Evolutionary conservation across 2,888 invertebrate species (phyloP), one percentile per base, ranked within the genome.

Genomic region (Cyclophora punctaria): DNA sequence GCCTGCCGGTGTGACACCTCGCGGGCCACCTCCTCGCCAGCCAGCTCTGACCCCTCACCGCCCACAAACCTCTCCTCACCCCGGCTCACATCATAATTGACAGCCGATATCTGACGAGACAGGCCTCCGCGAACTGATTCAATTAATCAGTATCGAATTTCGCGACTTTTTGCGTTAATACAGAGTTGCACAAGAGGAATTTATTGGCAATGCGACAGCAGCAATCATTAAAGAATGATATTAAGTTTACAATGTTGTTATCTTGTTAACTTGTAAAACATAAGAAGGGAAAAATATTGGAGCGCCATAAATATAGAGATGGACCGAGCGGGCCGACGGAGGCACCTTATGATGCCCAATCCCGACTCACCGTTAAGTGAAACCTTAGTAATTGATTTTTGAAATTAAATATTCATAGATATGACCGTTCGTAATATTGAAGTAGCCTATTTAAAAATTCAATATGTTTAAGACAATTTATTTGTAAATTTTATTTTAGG

Each of bases 91-190:
- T 53, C 58, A 67, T 65, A 70, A 61, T 72, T 68, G 74, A 56
- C 67, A 65, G 57, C 62, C 56, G 57, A 64, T 67, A 72, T 67
- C 66, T 63, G 67, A 73, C 72, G 67, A 57, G 70, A 74, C 71
- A 69, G 75, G 66, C 67, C 69, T 45, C 69, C 69, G 68, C 70
- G 69, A 78, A 78, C 79, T 75, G 65, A 69, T 69, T 74, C 67
- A 71, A 75, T 77, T 71, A 73, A 73, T 71, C 68, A 52, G 49
- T 58, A 73, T 75, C 71, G 70, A 69, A 73, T 77, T 74, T 70
- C 71, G 64, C 64, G 67, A 48, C 47, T 75, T 76, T 71, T 72
- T 66, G 62, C 69, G 64, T 64, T 69, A 67, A 63, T 67, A 62
- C 54, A 51, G 51, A 60, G 64, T 57, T 57, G 64, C 63, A 65